Conservation (phyloP, 2,113 vertebrate species). For the Podocnemis expansa region DNA sequence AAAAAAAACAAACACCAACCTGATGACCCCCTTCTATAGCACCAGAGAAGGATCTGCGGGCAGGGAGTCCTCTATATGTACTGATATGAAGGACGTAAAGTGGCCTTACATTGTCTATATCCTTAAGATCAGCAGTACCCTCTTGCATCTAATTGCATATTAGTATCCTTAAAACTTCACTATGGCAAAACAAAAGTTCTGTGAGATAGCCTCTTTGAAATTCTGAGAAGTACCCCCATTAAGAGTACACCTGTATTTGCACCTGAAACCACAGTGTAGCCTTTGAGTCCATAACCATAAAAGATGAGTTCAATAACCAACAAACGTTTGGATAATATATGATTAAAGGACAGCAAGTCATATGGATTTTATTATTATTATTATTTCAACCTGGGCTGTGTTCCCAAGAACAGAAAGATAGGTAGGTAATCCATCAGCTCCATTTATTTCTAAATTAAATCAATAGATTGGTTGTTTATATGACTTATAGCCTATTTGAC, state of each 20-base stretch:
- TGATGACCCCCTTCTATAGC: not conserved
- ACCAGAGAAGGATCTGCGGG: not conserved
- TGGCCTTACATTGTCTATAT: not conserved
- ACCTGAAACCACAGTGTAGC: not conserved
- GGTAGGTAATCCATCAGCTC: not conserved
- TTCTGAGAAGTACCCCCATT: not conserved
- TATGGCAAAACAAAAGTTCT: not conserved
- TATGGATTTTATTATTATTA: not conserved
- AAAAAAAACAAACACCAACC: too few relatives aligned
- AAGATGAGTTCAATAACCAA: not conserved
- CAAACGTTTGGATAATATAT: not conserved
- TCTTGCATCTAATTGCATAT: not conserved
- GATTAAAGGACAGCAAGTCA: not conserved
- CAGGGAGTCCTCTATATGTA: not conserved
- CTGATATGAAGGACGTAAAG: not conserved
- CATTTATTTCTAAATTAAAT: constrained; percentile 28
- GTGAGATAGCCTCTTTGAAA: not conserved
- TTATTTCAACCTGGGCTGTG: not conserved
- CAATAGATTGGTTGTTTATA: not conserved
- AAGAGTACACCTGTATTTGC: not conserved
- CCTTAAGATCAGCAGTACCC: not conserved
- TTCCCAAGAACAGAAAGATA: not conserved
- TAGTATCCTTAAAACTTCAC: not conserved
- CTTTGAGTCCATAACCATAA: not conserved
- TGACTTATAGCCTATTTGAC: constrained; percentile 21